Evolutionary conservation across 2,888 invertebrate species (phyloP).

Genomic region (Salpingus planirostris): DNA sequence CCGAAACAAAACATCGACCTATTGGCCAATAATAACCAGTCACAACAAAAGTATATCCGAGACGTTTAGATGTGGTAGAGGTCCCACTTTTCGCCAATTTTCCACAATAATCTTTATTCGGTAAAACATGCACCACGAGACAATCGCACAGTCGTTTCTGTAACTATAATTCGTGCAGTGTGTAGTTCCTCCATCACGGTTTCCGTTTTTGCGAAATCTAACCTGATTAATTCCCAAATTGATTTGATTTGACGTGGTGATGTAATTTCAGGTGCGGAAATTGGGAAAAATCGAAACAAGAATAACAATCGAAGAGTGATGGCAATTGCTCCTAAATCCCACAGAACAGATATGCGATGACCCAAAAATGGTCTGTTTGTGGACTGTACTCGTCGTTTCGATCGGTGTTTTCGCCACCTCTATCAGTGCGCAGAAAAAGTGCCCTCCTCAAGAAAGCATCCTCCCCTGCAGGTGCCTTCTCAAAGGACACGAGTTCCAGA

Average conservation of each 20-base stretch:
- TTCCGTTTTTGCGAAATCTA: too few species aligned
- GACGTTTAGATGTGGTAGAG: too few species aligned
- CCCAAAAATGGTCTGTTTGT: neutral
- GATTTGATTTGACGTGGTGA: slow-evolving; percentile 1
- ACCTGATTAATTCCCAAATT: neutral
- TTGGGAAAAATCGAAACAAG: slow-evolving; percentile 1
- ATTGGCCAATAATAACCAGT: too few species aligned
- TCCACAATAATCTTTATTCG: neutral
- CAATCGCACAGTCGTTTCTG: too few species aligned
- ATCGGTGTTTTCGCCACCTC: slow-evolving; percentile 5
- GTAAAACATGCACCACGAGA: too few species aligned
- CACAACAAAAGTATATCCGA: too few species aligned
- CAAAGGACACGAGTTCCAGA: slow-evolving; percentile 70
- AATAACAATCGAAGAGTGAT: neutral
- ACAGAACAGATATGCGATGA: too few species aligned
- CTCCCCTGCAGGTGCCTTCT: slow-evolving; percentile 75
- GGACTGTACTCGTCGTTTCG: neutral
- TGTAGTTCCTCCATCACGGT: too few species aligned
- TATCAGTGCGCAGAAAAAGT: slow-evolving; percentile 36
- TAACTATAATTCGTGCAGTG: too few species aligned
- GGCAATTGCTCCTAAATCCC: neutral
- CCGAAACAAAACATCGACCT: too few species aligned
- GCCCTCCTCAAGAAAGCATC: slow-evolving; percentile 69
- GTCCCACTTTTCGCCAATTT: neutral
- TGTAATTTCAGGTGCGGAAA: slow-evolving; percentile 10